Evolutionary conservation across 2,797 vertebrate genomes (phyloP).

Genomic region (Xenopus petersii): DNA sequence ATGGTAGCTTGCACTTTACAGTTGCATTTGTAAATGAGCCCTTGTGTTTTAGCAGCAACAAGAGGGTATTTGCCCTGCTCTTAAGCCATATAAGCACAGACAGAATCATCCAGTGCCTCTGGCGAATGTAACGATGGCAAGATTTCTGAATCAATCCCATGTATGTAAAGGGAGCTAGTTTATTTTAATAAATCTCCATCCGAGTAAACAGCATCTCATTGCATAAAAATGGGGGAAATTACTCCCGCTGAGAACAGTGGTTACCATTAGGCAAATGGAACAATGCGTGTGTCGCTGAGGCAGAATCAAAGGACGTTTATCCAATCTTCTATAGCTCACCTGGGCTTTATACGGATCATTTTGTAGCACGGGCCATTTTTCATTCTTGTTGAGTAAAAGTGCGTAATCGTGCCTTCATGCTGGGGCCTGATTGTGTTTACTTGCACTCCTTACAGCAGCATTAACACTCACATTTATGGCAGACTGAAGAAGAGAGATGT

Average conservation of each 20-base stretch:
- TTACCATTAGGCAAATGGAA: slow-evolving; percentile 45
- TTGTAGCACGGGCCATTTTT: not conserved
- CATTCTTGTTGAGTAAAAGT: not conserved
- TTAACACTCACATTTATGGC: too few relatives aligned
- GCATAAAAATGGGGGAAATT: slow-evolving; percentile 26
- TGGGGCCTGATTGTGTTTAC: slow-evolving; percentile 5
- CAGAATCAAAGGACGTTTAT: slow-evolving; percentile 26
- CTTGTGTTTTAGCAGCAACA: too few relatives aligned
- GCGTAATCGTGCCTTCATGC: slow-evolving; percentile 7
- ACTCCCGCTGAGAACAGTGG: slow-evolving; percentile 22
- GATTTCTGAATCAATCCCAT: slow-evolving; percentile 1
- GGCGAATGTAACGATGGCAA: too few relatives aligned
- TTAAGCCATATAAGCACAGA: too few relatives aligned
- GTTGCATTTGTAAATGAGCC: too few relatives aligned
- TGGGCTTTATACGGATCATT: slow-evolving; percentile 1
- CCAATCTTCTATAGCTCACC: slow-evolving; percentile 20
- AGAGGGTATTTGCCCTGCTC: too few relatives aligned
- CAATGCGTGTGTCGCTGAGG: slow-evolving; percentile 6
- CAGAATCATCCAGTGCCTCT: too few relatives aligned
- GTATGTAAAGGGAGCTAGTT: slow-evolving; percentile 35
- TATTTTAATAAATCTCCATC: slow-evolving; percentile 15
- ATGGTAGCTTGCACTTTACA: not conserved
- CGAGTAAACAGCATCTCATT: slow-evolving; percentile 4
- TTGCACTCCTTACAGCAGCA: too few relatives aligned
- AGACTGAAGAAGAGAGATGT: too few relatives aligned